These are phyloP conservation scores for Diachasma alloeum DNA, from an alignment of 1,140 invertebrate genomes.

Conservation along the genomic window DNA sequence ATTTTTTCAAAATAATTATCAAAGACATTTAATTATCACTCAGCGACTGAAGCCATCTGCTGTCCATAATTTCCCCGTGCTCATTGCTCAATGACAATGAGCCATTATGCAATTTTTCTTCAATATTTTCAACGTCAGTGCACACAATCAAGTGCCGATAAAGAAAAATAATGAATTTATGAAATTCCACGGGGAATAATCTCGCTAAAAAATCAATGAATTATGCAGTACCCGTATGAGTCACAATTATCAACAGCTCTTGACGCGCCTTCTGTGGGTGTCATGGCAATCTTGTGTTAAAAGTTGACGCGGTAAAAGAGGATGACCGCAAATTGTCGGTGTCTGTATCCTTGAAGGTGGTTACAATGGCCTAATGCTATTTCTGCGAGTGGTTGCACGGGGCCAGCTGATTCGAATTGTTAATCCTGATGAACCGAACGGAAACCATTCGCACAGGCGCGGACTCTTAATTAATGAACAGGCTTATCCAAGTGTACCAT, in stretches of 20 bases:
- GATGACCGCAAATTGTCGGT: slow-evolving; percentile 2
- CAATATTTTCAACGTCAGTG: too few relatives aligned
- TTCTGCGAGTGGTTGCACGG: neutral
- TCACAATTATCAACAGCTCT: neutral
- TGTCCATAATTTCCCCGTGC: too few relatives aligned
- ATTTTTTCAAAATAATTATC: too few relatives aligned
- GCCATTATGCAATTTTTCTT: too few relatives aligned
- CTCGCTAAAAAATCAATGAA: neutral
- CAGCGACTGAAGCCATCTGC: too few relatives aligned
- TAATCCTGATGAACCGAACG: slow-evolving; percentile 7
- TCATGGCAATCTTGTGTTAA: neutral
- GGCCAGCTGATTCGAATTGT: neutral
- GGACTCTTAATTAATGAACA: slow-evolving; percentile 1
- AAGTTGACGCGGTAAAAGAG: neutral
- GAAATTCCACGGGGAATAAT: neutral
- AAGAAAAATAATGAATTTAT: neutral
- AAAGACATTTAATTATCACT: too few relatives aligned
- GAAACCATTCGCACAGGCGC: neutral
- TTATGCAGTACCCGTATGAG: neutral
- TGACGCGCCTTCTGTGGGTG: neutral
- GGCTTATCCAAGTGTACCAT: neutral
- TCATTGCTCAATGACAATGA: too few relatives aligned
- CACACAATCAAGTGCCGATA: too few relatives aligned
- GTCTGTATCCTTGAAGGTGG: neutral
- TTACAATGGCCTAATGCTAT: neutral